Percentiles rank a stretch among this genome's conserved stretches.
phyloP scores from a whole-genome alignment of 2,888 invertebrate species.

The Lacanobia oleracea region DNA sequence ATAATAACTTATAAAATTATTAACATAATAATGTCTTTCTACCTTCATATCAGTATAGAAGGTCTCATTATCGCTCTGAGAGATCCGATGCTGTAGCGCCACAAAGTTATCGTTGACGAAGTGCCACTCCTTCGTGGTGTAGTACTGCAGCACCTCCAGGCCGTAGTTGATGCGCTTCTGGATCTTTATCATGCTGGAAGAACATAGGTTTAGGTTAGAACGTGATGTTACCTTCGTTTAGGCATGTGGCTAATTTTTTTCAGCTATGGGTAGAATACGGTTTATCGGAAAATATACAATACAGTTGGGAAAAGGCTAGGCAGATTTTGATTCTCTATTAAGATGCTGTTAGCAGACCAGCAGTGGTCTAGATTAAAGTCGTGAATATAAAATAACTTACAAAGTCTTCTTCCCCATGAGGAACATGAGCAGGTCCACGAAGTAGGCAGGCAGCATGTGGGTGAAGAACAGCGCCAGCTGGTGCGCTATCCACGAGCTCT shows the following conservation, averaged over 20 bases:
- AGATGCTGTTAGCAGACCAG: too few relatives aligned
- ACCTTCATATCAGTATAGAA: conserved; percentile 91
- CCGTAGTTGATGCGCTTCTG: conserved; percentile 92
- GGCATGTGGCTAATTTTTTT: not conserved
- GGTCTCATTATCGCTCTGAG: conserved; percentile 90
- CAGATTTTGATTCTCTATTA: too few relatives aligned
- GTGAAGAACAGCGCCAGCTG: conserved; percentile 92
- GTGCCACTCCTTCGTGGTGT: conserved; percentile 95
- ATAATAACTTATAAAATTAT: too few relatives aligned
- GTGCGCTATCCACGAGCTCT: conserved; percentile 92
- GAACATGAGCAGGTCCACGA: conserved; percentile 93
- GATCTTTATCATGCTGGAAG: conserved; percentile 91
- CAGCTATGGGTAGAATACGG: not conserved
- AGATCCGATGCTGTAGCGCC: conserved; percentile 88
- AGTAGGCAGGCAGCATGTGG: conserved; percentile 94
- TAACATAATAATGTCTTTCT: not conserved
- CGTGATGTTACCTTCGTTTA: not conserved
- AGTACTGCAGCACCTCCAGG: conserved; percentile 93
- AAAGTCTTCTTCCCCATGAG: conserved; percentile 94
- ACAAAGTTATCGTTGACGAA: conserved; percentile 92
- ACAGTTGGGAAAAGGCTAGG: too few relatives aligned
- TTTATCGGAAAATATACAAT: too few relatives aligned
- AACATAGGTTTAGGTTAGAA: not conserved
- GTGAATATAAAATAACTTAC: conserved; percentile 87
- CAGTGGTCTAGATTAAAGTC: too few relatives aligned